Base-by-base conservation (phyloP, 1,140 invertebrate genomes). In the Archegozetes longisetosus region DNA sequence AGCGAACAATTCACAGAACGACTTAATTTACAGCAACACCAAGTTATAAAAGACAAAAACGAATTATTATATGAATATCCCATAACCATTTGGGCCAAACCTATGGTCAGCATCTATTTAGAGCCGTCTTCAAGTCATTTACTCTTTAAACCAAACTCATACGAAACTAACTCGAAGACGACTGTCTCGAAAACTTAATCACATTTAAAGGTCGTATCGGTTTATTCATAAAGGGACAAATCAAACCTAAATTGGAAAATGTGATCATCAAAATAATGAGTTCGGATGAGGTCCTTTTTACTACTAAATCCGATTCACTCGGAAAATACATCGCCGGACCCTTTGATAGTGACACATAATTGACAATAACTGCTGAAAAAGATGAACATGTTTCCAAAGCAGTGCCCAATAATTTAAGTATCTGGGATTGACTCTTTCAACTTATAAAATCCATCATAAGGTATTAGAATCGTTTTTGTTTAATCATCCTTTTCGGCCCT, bases 281-380 rank as follows among this genome's bases (percentile, higher is more conserved):
- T 48, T 71, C 71, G 25, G 70, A 70, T 32, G 67, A 62, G 68
- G 69, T 74, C 48, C 64, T 68, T 23, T 61, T 63, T 23, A 53
- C 65, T 28, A 64, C 74, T 71, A 66, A 72, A 6, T 82, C 80
- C 1, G 73, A 77, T 64, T 66, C 68, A 25, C 78, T 82, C 60
- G 90, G 92, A n/a, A 76, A 74, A 55, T 91, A 88, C 68, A 79
- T 74, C 64, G 81, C 87, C 68, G 85, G 84, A 4, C 86, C 88
- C 52, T 76, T 89, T 27, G 68, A 73, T 60, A 25, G 61, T 61
- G 61, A 65, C 20, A 53, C 55, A 27, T 52, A 58, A 32, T 67
- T 76, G 54, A 62, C 61, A 52, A 78, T 97, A 0, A 74, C 71
- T 1, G 90, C 90, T 0, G 80, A 84, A 64, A 92, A 90, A 71